Evolutionary conservation across 2,888 invertebrate species (phyloP).

Genomic region (Pheosia gnoma): DNA sequence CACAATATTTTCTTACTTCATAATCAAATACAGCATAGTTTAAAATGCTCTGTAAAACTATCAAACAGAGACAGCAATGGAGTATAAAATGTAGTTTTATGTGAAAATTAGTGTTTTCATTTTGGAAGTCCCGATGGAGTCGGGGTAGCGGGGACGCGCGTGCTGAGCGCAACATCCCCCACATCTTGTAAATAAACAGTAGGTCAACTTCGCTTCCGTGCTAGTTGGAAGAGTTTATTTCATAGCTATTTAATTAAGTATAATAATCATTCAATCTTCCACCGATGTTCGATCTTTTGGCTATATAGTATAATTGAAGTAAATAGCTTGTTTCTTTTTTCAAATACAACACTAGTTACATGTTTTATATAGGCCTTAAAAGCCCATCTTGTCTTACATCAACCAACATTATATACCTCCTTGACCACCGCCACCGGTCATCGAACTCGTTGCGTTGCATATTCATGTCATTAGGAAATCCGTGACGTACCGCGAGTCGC

Average conservation of each 20-base stretch:
- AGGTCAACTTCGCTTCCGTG: constrained; percentile 1
- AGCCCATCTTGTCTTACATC: too few species aligned
- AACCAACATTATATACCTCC: background rate
- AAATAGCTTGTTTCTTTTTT: too few species aligned
- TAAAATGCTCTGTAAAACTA: background rate
- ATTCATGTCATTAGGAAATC: constrained; percentile 5
- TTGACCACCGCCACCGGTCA: background rate
- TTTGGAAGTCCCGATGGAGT: constrained; percentile 12
- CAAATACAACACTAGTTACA: too few species aligned
- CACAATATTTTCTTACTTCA: background rate
- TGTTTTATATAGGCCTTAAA: too few species aligned
- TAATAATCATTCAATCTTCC: too few species aligned
- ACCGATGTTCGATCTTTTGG: too few species aligned
- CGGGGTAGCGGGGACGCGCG: constrained; percentile 14
- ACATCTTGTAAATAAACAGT: constrained; percentile 1
- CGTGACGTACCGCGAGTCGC: constrained; percentile 9
- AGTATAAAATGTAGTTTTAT: background rate
- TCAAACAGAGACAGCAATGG: constrained; percentile 6
- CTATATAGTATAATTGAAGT: too few species aligned
- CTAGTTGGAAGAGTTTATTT: too few species aligned
- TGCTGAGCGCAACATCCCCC: constrained; percentile 6
- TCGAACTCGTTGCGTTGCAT: background rate
- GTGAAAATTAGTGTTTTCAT: constrained; percentile 8
- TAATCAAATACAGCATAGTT: background rate
- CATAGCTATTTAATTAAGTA: too few species aligned